These are phyloP conservation scores for Parapristionchus giblindavisi DNA, from an alignment of 2,888 invertebrate genomes.

Conservation along the genomic window DNA sequence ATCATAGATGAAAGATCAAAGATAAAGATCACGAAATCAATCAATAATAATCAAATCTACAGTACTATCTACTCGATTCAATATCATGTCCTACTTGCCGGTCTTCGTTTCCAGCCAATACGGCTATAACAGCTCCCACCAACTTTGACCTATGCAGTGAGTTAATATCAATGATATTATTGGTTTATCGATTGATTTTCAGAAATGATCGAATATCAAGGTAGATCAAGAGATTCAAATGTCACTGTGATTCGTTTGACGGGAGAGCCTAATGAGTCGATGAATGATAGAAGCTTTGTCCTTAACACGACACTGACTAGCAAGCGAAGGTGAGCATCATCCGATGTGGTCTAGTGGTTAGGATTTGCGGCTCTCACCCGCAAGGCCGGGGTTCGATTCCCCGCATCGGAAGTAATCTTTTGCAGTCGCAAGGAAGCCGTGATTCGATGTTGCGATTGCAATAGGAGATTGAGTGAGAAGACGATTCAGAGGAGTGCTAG, in stretches of 20 bases:
- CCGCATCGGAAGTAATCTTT: not conserved
- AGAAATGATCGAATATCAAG: slow-evolving; percentile 20
- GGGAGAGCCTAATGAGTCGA: slow-evolving; percentile 14
- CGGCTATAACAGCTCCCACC: too few relatives aligned
- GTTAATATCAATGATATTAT: too few relatives aligned
- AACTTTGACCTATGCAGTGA: too few relatives aligned
- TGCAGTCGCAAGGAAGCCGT: slow-evolving; percentile 22
- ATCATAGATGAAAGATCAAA: too few relatives aligned
- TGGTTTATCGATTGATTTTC: too few relatives aligned
- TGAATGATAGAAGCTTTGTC: slow-evolving; percentile 16
- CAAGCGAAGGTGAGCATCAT: slow-evolving; percentile 28
- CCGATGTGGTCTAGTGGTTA: not conserved
- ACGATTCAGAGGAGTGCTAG: slow-evolving; percentile 35
- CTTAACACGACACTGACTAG: slow-evolving; percentile 20
- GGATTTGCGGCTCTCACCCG: not conserved
- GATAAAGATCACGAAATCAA: too few relatives aligned
- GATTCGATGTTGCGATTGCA: slow-evolving; percentile 42
- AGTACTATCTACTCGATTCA: too few relatives aligned
- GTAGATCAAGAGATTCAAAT: not conserved
- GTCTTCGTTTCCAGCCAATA: too few relatives aligned
- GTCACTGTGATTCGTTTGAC: slow-evolving; percentile 30
- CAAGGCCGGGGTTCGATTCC: not conserved
- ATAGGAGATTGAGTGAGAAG: slow-evolving; percentile 39
- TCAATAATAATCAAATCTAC: too few relatives aligned
- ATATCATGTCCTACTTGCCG: too few relatives aligned